phyloP scores from a whole-genome alignment of 2,888 invertebrate species.

The Phengaris alcon region DNA sequence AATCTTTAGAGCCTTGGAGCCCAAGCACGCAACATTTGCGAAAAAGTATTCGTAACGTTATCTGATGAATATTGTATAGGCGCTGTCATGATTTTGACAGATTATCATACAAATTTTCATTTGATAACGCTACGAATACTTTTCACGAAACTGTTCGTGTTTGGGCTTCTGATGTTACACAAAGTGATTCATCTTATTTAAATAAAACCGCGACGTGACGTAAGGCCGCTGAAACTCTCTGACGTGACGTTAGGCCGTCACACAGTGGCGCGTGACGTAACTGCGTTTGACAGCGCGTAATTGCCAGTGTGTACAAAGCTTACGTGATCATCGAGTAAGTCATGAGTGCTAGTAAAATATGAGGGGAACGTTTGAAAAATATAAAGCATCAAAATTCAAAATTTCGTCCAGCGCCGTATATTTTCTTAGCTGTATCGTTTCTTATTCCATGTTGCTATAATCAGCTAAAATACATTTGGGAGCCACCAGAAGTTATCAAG shows the following conservation, averaged over 20 bases:
- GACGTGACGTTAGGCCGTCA: neutral
- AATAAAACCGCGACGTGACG: slow-evolving; percentile 23
- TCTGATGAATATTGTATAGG: too few relatives aligned
- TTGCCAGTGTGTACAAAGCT: slow-evolving; percentile 31
- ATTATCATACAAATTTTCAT: too few relatives aligned
- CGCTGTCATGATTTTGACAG: too few relatives aligned
- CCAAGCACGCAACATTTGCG: too few relatives aligned
- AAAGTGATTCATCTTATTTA: slow-evolving; percentile 21
- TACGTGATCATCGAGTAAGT: neutral
- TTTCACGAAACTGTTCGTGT: too few relatives aligned
- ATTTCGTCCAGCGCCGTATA: too few relatives aligned
- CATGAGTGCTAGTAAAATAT: neutral
- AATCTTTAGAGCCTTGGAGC: neutral
- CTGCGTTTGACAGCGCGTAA: slow-evolving; percentile 36
- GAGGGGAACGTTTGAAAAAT: neutral
- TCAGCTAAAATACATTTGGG: too few relatives aligned
- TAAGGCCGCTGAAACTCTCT: slow-evolving; percentile 5
- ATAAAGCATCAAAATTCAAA: neutral
- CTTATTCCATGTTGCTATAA: too few relatives aligned
- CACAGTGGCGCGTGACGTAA: slow-evolving; percentile 32
- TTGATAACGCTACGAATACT: too few relatives aligned
- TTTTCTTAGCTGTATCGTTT: too few relatives aligned
- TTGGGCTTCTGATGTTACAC: neutral
- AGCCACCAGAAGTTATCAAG: too few relatives aligned
- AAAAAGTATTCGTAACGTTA: too few relatives aligned